Evolutionary conservation across 2,797 vertebrate species (phyloP).

Genomic region (Graptemys geographica): DNA sequence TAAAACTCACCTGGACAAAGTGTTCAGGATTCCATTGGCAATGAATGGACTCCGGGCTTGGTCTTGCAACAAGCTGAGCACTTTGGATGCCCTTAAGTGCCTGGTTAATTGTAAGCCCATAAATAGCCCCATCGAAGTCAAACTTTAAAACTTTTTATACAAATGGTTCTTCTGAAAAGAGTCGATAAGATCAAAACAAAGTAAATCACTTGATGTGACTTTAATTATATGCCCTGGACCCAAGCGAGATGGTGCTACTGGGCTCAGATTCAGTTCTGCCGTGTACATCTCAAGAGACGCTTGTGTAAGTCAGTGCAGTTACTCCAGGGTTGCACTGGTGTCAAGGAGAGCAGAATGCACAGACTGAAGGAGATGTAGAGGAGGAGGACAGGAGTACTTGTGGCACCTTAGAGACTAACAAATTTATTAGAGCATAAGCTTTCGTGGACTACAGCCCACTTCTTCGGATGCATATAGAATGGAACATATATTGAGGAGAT

Average conservation of each 20-base stretch:
- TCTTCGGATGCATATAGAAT: too few relatives aligned
- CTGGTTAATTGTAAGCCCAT: neutral
- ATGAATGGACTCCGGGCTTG: neutral
- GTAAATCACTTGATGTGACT: neutral
- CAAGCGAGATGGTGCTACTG: neutral
- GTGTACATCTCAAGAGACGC: neutral
- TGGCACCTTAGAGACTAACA: too few relatives aligned
- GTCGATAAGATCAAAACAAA: neutral
- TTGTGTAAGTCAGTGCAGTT: neutral
- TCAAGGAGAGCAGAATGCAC: neutral
- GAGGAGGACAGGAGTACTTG: too few relatives aligned
- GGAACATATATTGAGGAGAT: too few relatives aligned
- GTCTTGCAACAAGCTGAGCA: neutral
- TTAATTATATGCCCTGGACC: rapidly evolving
- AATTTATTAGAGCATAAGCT: too few relatives aligned
- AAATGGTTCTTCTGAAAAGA: neutral
- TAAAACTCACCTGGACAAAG: neutral
- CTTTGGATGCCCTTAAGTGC: neutral
- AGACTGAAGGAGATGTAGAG: neutral
- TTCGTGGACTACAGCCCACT: too few relatives aligned
- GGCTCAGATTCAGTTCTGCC: neutral
- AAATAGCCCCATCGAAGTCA: neutral
- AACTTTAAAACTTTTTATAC: neutral
- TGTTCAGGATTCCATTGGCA: neutral
- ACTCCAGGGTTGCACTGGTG: neutral